phyloP scores from a whole-genome alignment of 2,113 vertebrate species.

The Tricholaema leucomelas region DNA sequence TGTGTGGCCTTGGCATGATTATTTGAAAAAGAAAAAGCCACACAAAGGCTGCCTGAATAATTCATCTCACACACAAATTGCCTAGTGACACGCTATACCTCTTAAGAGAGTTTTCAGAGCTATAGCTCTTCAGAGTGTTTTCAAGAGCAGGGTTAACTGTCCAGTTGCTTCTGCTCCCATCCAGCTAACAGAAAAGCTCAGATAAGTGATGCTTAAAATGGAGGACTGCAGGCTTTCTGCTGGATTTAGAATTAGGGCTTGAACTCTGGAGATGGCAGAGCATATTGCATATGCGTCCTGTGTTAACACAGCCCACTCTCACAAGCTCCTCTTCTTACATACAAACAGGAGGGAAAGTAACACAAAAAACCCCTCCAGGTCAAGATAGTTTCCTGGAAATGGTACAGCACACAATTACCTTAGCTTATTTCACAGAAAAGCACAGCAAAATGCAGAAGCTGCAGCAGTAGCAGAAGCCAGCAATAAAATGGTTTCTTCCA shows the following conservation, averaged over 20 bases:
- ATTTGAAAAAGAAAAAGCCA: background rate
- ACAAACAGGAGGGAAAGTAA: no score
- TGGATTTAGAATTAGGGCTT: background rate
- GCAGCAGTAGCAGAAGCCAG: no score
- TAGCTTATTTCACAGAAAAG: no score
- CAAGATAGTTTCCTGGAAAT: no score
- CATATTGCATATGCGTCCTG: background rate
- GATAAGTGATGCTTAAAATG: background rate
- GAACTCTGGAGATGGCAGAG: background rate
- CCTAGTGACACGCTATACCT: background rate
- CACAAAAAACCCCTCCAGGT: no score
- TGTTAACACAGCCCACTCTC: no score
- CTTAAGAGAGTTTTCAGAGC: background rate
- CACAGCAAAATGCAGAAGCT: no score
- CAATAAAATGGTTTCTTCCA: no score
- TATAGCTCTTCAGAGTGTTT: background rate
- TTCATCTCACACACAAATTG: background rate
- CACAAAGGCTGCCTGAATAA: background rate
- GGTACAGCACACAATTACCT: no score
- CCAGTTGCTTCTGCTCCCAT: background rate
- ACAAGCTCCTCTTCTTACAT: no score
- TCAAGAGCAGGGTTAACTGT: background rate
- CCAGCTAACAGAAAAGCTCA: background rate
- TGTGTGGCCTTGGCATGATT: fast-evolving
- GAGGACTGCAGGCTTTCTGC: background rate